phyloP scores from a whole-genome alignment of 1,140 invertebrate species.

The Bicyclus anynana region DNA sequence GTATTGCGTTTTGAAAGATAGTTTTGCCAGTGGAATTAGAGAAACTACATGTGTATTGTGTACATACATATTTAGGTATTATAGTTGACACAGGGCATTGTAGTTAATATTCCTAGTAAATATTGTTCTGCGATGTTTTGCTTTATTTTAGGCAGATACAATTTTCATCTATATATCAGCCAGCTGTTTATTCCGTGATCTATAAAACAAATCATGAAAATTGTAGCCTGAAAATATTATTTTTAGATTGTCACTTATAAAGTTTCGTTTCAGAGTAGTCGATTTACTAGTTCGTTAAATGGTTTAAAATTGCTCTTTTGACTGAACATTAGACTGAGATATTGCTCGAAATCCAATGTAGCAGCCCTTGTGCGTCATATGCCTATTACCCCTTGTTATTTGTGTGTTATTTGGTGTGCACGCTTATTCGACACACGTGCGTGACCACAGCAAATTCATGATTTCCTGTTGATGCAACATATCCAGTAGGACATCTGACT shows the following conservation, averaged over 20 bases:
- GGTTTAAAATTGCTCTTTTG: background rate
- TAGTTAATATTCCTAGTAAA: too few relatives aligned
- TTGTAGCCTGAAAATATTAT: background rate
- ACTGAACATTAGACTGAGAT: background rate
- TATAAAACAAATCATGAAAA: too few relatives aligned
- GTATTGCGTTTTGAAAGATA: too few relatives aligned
- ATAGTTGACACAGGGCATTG: too few relatives aligned
- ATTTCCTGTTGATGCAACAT: constrained; percentile 52
- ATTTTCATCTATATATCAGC: too few relatives aligned
- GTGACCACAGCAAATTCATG: constrained; percentile 49
- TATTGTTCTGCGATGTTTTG: too few relatives aligned
- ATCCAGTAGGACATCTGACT: constrained; percentile 38
- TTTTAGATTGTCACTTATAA: background rate
- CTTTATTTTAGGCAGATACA: too few relatives aligned
- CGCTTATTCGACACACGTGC: constrained; percentile 40
- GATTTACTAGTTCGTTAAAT: background rate
- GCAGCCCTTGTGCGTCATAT: constrained; percentile 12
- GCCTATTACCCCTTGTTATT: constrained; percentile 12
- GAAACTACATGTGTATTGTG: too few relatives aligned
- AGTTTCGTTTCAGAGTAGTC: background rate
- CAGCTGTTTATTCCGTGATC: too few relatives aligned
- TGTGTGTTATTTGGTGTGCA: constrained; percentile 14
- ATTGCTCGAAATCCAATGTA: background rate
- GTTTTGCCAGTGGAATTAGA: too few relatives aligned
- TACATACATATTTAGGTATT: too few relatives aligned